Evolutionary conservation across 2,113 vertebrate species (phyloP).

Genomic region (Macroglossus sobrinus): DNA sequence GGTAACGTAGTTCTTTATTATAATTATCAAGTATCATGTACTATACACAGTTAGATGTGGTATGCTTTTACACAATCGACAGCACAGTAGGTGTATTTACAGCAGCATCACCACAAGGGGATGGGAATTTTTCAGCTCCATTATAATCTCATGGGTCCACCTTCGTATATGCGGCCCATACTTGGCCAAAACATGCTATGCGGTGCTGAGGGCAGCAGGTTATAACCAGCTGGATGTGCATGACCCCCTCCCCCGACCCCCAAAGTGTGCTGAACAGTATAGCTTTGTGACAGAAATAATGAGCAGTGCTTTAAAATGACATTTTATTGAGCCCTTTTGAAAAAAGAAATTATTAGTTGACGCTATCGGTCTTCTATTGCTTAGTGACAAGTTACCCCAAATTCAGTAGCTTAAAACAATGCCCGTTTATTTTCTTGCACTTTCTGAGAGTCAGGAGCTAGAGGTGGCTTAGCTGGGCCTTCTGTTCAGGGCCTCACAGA

Average conservation of each 20-base stretch:
- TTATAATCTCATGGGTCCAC: not conserved
- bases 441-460: not conserved
- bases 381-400: not conserved
- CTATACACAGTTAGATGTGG: rapidly evolving
- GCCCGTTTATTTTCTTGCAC: not conserved
- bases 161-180: not conserved
- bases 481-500: not conserved
- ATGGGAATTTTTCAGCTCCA: not conserved
- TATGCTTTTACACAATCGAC: not conserved
- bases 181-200: not conserved
- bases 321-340: not conserved
- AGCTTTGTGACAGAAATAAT: not conserved
- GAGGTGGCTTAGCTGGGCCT: not conserved
- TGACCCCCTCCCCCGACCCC: not conserved
- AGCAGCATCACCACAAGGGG: not conserved
- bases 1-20: not conserved
- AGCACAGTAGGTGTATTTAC: not conserved
- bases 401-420: not conserved
- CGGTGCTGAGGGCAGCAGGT: not conserved
- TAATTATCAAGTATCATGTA: not conserved
- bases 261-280: not conserved
- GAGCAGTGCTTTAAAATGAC: not conserved
- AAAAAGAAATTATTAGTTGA: not conserved
- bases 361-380: not conserved
- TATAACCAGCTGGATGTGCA: not conserved